Conservation (phyloP, 2,113 vertebrate species). For the Pseudopodoces humilis region DNA sequence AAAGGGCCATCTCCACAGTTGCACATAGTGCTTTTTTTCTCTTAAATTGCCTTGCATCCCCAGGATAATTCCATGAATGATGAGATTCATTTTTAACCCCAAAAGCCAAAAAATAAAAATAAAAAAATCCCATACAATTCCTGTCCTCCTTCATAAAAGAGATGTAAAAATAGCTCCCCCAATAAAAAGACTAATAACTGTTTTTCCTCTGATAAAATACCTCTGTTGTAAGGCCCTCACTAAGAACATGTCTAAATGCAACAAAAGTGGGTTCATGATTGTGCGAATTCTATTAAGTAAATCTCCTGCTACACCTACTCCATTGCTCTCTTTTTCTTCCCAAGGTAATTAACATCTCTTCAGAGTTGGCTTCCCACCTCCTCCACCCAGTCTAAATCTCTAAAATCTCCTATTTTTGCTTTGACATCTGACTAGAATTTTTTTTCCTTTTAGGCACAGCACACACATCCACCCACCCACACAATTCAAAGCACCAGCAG, state of each 20-base stretch:
- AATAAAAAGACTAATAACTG: slow-evolving; percentile 37
- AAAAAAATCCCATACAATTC: not conserved
- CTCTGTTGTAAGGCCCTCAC: slow-evolving; percentile 30
- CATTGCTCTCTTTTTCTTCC: slow-evolving; percentile 41
- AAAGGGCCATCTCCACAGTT: not conserved
- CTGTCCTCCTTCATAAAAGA: not conserved
- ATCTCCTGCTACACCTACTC: slow-evolving; percentile 47
- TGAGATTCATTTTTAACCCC: not conserved
- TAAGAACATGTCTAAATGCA: slow-evolving; percentile 30
- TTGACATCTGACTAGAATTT: slow-evolving; percentile 55
- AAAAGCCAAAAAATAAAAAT: not conserved
- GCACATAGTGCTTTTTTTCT: not conserved
- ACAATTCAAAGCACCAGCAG: slow-evolving; percentile 30
- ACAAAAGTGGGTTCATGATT: not conserved
- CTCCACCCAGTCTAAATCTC: slow-evolving; percentile 51
- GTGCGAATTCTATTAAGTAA: slow-evolving; percentile 56
- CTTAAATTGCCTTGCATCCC: not conserved
- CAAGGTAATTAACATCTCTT: slow-evolving; percentile 57
- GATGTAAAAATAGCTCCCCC: slow-evolving; percentile 6
- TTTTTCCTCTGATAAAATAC: slow-evolving; percentile 42
- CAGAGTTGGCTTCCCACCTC: slow-evolving; percentile 38
- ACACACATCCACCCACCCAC: slow-evolving; percentile 60
- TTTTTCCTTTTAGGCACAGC: slow-evolving; percentile 49
- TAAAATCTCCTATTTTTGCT: slow-evolving; percentile 61
- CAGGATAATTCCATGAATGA: not conserved